Conservation (phyloP, 1,140 invertebrate species). For the Drosophila trapezifrons region DNA sequence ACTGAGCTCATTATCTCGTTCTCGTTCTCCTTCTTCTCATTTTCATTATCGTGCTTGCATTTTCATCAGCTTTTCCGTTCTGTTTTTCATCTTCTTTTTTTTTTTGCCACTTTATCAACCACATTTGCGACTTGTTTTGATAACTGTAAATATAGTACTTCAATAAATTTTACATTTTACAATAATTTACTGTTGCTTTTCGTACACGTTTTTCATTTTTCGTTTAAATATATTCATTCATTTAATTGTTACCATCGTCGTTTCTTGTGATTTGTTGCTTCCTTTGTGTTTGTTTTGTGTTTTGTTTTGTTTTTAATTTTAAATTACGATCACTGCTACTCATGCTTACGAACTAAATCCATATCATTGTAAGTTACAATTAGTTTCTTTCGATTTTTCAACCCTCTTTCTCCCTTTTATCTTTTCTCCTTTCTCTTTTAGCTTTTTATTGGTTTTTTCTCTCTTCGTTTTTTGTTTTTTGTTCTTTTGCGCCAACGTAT, state of each 20-base stretch:
- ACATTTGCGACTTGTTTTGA: slow-evolving; percentile 33
- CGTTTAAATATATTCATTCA: slow-evolving; percentile 56
- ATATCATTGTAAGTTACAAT: slow-evolving; percentile 75
- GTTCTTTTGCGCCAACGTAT: slow-evolving; percentile 75
- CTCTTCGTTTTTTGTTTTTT: slow-evolving; percentile 28
- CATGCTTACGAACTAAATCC: slow-evolving; percentile 74
- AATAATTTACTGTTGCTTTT: slow-evolving; percentile 81
- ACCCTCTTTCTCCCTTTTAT: slow-evolving; percentile 13
- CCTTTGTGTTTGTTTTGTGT: slow-evolving; percentile 22
- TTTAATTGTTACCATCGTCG: slow-evolving; percentile 40
- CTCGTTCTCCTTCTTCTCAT: slow-evolving; percentile 8
- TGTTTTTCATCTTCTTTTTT: slow-evolving; percentile 7
- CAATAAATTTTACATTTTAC: slow-evolving; percentile 69
- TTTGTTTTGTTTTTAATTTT: slow-evolving; percentile 65
- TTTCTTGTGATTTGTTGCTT: slow-evolving; percentile 30
- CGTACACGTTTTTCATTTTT: slow-evolving; percentile 67
- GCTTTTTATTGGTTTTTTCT: slow-evolving; percentile 33
- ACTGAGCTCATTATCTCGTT: slow-evolving; percentile 31
- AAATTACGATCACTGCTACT: slow-evolving; percentile 82
- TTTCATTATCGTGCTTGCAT: not conserved
- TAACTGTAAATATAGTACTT: slow-evolving; percentile 67
- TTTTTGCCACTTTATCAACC: slow-evolving; percentile 10
- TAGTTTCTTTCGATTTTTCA: slow-evolving; percentile 54
- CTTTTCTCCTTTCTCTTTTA: slow-evolving; percentile 14
- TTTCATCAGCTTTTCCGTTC: slow-evolving; percentile 10